Base-by-base conservation (phyloP, 1,140 invertebrate species). In the Lasaia peninsularis region DNA sequence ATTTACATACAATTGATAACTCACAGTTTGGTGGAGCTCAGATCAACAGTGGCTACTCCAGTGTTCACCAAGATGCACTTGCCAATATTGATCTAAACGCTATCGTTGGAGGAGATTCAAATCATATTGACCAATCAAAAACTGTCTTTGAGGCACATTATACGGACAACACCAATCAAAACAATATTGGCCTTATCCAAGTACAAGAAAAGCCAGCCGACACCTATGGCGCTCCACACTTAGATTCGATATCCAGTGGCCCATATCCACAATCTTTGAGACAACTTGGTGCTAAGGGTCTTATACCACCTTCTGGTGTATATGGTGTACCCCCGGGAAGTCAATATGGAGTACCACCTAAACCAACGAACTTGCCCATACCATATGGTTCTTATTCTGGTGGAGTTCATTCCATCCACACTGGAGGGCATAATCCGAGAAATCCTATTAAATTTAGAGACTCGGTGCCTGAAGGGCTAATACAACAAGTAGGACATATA, bases 371-470 rank as follows among this genome's bases (percentile, higher is more conserved):
- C 69, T 67, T 89, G 7, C 81, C 89, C 7, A 69, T 90, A 28
- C 82, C 84, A 10, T 90, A 89, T 35, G 88, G 88, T 8, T 63
- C 73, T 7, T 75, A 84, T 54, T 86, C 89, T 0, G 86, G 88
- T 52, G 79, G 89, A 0, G 77, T 82, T 2, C 79, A 87, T 24
- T 86, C 80, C 0, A 71, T 82, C 3, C 82, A 89, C 31, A 87
- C 83, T 1, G 86, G 87, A 11, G 84, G 73, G 10, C 75, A 75
- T 9, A 80, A 86, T 35, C 92, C 93, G 1, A 91, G 89, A 76
- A 81, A 89, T 28, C 92, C 92, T 0, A 90, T 94, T 6, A 91
- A 93, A 67, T 95, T 94, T 71, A 90, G 93, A 52, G 93, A 94
- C 24, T 91, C 92, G 0, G 92, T 95, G 1, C 94, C 94, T 2